phyloP scores from a whole-genome alignment of 2,113 vertebrate genomes.

The Mandrillus leucophaeus region DNA sequence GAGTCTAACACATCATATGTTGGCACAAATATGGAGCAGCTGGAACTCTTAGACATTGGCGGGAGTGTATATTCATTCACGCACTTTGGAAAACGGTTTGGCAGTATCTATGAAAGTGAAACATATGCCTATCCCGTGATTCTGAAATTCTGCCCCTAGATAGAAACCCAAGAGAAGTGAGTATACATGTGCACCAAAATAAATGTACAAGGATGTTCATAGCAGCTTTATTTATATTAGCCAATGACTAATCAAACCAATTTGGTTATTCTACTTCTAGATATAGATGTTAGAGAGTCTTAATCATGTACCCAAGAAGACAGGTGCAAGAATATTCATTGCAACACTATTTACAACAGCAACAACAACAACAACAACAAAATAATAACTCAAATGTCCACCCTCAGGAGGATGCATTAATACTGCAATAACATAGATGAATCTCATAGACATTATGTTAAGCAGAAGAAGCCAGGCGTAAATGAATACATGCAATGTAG shows the following conservation, averaged over 20 bases:
- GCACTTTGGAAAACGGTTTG: background rate
- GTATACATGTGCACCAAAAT: background rate
- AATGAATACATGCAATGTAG: background rate
- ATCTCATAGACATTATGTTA: background rate
- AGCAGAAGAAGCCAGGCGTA: background rate
- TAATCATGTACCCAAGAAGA: background rate
- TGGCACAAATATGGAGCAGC: background rate
- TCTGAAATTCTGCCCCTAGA: background rate
- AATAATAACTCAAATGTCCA: background rate
- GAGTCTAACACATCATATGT: background rate
- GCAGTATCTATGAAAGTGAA: background rate
- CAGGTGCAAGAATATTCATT: background rate
- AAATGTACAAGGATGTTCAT: background rate
- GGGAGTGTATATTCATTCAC: background rate
- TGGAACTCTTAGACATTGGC: background rate
- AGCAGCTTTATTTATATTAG: background rate
- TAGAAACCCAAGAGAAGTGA: background rate
- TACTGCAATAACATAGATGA: background rate
- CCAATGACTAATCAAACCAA: background rate
- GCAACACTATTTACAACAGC: background rate
- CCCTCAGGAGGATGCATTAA: background rate
- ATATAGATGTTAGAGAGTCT: background rate
- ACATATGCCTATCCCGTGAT: background rate
- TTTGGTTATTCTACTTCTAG: background rate
- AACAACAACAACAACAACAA: background rate